Percentiles rank a stretch among this genome's conserved stretches.
Conservation (phyloP, 1,140 invertebrate species). For the Orchestia grillus region DNA sequence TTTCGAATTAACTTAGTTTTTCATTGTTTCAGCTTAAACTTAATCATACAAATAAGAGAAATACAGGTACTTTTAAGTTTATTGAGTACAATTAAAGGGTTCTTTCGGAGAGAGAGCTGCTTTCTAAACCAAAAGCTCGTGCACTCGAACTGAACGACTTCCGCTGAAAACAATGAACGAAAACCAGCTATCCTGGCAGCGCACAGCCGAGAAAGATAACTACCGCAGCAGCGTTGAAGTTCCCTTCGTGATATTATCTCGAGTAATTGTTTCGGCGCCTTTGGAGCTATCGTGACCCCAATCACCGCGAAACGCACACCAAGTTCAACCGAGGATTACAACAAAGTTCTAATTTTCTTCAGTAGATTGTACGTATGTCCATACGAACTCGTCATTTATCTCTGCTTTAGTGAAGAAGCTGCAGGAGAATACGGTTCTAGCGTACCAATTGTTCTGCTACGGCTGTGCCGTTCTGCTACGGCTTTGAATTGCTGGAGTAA, state of each 20-base stretch:
- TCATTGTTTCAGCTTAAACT: background rate
- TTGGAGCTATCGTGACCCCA: background rate
- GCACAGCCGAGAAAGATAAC: background rate
- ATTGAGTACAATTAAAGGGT: background rate
- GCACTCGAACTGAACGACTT: background rate
- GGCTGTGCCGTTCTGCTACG: too few species aligned
- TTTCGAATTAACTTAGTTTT: background rate
- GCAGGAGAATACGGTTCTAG: too few species aligned
- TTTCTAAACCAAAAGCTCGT: background rate
- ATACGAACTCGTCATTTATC: too few species aligned
- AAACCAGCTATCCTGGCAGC: background rate
- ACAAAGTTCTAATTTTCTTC: too few species aligned
- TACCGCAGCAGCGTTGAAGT: constrained; percentile 8
- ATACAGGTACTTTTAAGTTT: background rate
- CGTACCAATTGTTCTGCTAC: too few species aligned
- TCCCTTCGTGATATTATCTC: background rate
- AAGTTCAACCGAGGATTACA: too few species aligned
- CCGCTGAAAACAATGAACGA: background rate
- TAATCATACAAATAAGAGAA: background rate
- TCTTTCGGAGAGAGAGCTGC: background rate
- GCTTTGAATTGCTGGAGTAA: too few species aligned
- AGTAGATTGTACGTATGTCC: too few species aligned
- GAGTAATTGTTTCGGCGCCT: background rate
- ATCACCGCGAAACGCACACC: too few species aligned
- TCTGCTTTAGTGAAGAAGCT: too few species aligned